Percentiles rank a stretch among this genome's conserved stretches.
Conservation (phyloP, 1,140 invertebrate species). For the Drosophila fuyamai region DNA sequence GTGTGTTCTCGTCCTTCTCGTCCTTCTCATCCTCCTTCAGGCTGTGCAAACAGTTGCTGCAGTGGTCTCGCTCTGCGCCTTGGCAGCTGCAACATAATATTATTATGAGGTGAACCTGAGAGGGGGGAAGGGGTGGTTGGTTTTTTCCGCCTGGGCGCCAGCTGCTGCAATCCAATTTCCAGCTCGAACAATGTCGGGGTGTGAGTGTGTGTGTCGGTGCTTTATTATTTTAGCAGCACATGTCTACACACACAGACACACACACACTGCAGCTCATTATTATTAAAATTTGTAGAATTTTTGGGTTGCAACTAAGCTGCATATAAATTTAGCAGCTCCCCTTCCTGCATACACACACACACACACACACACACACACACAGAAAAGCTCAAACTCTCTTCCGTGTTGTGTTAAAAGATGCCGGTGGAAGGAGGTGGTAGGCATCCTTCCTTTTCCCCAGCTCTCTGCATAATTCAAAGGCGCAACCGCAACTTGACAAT, state of each 20-base stretch:
- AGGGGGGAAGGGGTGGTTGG: constrained; percentile 7
- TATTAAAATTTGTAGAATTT: constrained; percentile 82
- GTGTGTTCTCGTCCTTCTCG: background rate
- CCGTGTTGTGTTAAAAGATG: constrained; percentile 65
- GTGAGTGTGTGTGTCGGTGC: constrained; percentile 51
- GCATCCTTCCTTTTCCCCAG: background rate
- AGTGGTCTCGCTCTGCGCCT: constrained; percentile 70
- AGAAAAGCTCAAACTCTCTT: background rate
- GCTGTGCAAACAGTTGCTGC: constrained; percentile 66
- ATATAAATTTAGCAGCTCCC: constrained; percentile 77
- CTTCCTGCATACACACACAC: constrained; percentile 4
- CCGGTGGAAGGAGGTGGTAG: constrained; percentile 3
- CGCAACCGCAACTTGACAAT: constrained; percentile 81
- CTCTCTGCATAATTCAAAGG: constrained; percentile 75
- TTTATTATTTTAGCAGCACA: constrained; percentile 77
- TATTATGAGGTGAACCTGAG: constrained; percentile 59
- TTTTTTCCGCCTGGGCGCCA: constrained; percentile 57
- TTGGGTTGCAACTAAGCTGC: constrained; percentile 82
- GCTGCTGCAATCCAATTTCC: constrained; percentile 80
- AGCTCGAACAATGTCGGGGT: constrained; percentile 60
- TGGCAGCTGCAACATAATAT: constrained; percentile 80
- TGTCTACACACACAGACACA: constrained; percentile 51
- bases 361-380: background rate
- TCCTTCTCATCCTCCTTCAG: background rate
- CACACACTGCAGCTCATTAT: constrained; percentile 69